A percentile compares a stretch with the other conserved stretches of the same genome.
These are phyloP conservation scores for Prionchulus punctatus DNA, from an alignment of 2,888 invertebrate genomes.

Conservation along the genomic window DNA sequence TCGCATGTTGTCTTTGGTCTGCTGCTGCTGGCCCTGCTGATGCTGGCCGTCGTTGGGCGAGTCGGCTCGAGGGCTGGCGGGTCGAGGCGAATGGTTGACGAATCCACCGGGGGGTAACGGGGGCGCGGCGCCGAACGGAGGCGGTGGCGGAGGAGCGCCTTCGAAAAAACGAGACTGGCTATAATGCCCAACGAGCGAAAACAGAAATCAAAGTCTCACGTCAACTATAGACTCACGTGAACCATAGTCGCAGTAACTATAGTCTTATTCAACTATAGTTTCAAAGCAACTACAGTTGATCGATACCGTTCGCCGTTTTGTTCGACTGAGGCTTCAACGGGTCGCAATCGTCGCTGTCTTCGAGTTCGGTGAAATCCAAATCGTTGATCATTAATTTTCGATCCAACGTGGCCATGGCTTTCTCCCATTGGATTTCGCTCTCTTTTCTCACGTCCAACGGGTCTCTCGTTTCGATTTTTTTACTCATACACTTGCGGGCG, in stretches of 20 bases:
- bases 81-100: background rate
- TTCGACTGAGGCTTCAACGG: slow-evolving; percentile 13
- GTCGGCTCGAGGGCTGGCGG: slow-evolving; percentile 17
- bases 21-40: slow-evolving; percentile 14
- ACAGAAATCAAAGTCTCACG: too few species aligned
- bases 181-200: background rate
- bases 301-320: too few species aligned
- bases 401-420: slow-evolving; percentile 47
- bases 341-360: slow-evolving; percentile 53
- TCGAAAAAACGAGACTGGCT: background rate
- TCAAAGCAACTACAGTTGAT: too few species aligned
- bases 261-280: background rate
- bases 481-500: slow-evolving; percentile 21
- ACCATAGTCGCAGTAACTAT: background rate
- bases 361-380: slow-evolving; percentile 85
- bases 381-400: slow-evolving; percentile 63
- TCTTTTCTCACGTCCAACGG: slow-evolving; percentile 15
- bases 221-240: background rate
- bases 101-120: slow-evolving; percentile 14
- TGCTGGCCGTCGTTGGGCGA: slow-evolving; percentile 5
- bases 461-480: slow-evolving; percentile 15
- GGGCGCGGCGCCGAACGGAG: slow-evolving; percentile 19
- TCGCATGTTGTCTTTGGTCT: slow-evolving; percentile 53
- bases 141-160: slow-evolving; percentile 34
- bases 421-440: slow-evolving; percentile 83